A percentile compares a stretch with the other conserved stretches of the same genome.
Conservation (phyloP, 2,113 vertebrate genomes). For the Tragulus kanchil region DNA sequence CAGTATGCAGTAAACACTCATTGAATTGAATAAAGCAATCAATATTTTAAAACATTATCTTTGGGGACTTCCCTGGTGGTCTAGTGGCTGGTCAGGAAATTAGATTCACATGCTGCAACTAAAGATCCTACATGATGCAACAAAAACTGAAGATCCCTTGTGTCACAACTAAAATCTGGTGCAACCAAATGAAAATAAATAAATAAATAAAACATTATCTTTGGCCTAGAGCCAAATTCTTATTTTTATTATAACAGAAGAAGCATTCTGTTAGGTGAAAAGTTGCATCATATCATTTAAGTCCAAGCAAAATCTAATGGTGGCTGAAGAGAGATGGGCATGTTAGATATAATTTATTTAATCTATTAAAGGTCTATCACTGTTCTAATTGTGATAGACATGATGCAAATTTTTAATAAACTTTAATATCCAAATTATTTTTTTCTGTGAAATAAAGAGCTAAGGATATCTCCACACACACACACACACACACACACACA, state of each 20-base stretch:
- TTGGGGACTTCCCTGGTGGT: background rate
- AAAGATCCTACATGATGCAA: background rate
- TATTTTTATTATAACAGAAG: background rate
- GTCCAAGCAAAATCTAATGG: background rate
- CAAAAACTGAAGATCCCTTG: background rate
- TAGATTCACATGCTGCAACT: background rate
- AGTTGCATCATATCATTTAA: background rate
- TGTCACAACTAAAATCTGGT: background rate
- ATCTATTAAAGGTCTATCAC: background rate
- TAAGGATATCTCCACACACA: background rate
- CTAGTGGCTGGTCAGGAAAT: background rate
- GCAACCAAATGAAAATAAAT: background rate
- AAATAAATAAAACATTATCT: conserved; percentile 12
- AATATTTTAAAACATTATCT: conserved; percentile 49
- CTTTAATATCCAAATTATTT: conserved; percentile 1
- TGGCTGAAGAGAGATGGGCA: background rate
- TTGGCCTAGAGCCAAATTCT: background rate
- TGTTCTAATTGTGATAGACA: background rate
- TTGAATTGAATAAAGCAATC: background rate
- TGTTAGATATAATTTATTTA: background rate
- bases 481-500: no score
- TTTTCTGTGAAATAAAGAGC: background rate
- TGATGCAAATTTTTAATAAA: conserved; percentile 18
- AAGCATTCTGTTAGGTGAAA: background rate
- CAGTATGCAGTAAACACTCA: background rate